Evolutionary conservation across 2,113 vertebrate genomes (phyloP).

Genomic region (Malurus elegans): DNA sequence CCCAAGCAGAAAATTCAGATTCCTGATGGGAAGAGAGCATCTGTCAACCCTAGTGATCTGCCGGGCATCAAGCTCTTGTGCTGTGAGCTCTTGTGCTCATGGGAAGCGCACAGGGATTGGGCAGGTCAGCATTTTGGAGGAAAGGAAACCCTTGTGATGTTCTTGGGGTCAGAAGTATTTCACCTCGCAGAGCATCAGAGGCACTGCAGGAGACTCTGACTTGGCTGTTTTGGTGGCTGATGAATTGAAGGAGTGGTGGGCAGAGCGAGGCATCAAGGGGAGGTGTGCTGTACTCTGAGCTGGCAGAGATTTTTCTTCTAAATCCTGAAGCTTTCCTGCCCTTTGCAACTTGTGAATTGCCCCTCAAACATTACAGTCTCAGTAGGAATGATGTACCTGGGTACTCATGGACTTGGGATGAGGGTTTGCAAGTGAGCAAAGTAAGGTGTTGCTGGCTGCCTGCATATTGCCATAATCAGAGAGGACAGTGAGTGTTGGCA

Average conservation of each 20-base stretch:
- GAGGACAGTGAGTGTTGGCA: neutral
- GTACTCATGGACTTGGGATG: neutral
- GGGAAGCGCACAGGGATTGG: neutral
- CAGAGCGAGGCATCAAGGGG: fast-evolving
- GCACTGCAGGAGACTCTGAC: neutral
- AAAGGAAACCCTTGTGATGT: neutral
- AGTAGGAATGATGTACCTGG: neutral
- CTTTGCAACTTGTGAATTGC: neutral
- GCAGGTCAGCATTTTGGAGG: neutral
- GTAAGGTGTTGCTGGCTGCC: neutral
- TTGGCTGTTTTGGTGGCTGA: neutral
- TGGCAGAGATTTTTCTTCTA: neutral
- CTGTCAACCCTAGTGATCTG: neutral
- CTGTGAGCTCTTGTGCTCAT: neutral
- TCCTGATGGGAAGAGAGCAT: neutral
- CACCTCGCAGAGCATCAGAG: neutral
- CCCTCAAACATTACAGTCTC: neutral
- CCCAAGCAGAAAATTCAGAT: neutral
- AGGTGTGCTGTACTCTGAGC: neutral
- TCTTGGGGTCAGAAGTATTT: neutral
- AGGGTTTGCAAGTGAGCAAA: neutral
- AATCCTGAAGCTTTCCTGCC: neutral
- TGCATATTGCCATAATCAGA: neutral
- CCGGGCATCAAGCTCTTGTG: neutral
- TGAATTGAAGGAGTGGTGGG: neutral